Conservation (phyloP, 1,140 invertebrate genomes). For the Homalodisca vitripennis region DNA sequence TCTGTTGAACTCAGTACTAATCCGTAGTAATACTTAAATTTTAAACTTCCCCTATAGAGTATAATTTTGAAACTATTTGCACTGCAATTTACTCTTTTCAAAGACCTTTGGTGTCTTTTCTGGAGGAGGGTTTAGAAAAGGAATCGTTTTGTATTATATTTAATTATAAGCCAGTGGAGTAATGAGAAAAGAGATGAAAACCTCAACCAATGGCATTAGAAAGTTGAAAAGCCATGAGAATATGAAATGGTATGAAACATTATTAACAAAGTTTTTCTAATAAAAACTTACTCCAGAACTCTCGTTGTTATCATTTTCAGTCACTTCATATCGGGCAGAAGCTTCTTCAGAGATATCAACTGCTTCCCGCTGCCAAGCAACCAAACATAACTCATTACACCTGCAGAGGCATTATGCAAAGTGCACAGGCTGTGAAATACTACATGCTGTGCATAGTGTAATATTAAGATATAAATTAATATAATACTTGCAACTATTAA, state of each 20-base stretch:
- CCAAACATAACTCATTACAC: not conserved
- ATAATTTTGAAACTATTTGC: too few relatives aligned
- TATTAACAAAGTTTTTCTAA: not conserved
- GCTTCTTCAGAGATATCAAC: not conserved
- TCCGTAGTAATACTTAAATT: too few relatives aligned
- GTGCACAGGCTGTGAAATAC: too few relatives aligned
- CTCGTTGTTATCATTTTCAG: constrained; percentile 8
- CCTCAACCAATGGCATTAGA: not conserved
- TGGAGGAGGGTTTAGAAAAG: not conserved
- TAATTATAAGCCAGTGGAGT: too few relatives aligned
- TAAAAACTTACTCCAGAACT: constrained; percentile 18
- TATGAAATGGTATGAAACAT: not conserved
- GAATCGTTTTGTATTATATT: not conserved
- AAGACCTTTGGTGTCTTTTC: constrained; percentile 5
- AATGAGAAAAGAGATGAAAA: not conserved
- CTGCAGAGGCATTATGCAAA: too few relatives aligned
- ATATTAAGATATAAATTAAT: too few relatives aligned
- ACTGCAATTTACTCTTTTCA: too few relatives aligned
- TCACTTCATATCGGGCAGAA: constrained; percentile 17
- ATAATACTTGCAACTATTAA: too few relatives aligned
- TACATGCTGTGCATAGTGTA: too few relatives aligned
- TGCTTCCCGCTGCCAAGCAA: constrained; percentile 16
- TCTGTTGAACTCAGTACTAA: too few relatives aligned
- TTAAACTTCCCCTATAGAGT: too few relatives aligned
- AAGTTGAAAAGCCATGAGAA: too few relatives aligned